Percentiles rank a stretch among this genome's conserved stretches.
These are phyloP conservation scores for Liolophura sinensis DNA, from an alignment of 1,140 invertebrate species.

Conservation along the genomic window DNA sequence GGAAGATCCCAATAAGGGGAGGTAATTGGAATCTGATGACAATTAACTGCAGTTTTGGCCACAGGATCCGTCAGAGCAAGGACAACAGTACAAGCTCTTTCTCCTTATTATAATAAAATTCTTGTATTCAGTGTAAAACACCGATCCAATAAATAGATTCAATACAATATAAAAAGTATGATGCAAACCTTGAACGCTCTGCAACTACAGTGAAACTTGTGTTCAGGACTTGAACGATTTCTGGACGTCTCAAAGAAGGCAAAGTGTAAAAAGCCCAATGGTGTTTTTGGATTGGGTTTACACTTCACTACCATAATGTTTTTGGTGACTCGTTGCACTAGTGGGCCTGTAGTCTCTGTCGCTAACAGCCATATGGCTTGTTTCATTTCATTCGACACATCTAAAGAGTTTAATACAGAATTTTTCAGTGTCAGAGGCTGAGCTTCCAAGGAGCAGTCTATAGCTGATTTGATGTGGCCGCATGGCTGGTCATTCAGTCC, in stretches of 20 bases:
- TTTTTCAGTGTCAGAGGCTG: slow-evolving; percentile 69
- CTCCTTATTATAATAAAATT: too few species aligned
- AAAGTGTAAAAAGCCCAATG: slow-evolving; percentile 77
- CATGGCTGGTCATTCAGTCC: slow-evolving; percentile 58
- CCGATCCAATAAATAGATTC: too few species aligned
- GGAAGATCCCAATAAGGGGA: too few species aligned
- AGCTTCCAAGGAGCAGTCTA: slow-evolving; percentile 69
- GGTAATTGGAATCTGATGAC: too few species aligned
- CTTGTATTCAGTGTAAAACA: too few species aligned
- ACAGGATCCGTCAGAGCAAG: too few species aligned
- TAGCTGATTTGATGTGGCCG: slow-evolving; percentile 72
- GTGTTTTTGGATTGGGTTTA: slow-evolving; percentile 70
- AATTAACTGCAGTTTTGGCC: too few species aligned
- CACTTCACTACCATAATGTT: slow-evolving; percentile 79
- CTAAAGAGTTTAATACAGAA: slow-evolving; percentile 68
- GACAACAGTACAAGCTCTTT: too few species aligned
- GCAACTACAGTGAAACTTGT: slow-evolving; percentile 71
- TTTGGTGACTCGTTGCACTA: slow-evolving; percentile 78
- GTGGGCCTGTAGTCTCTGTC: slow-evolving; percentile 68
- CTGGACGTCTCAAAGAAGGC: slow-evolving; percentile 65
- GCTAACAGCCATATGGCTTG: slow-evolving; percentile 70
- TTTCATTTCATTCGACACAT: slow-evolving; percentile 68
- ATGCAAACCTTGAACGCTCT: slow-evolving; percentile 66
- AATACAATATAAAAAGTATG: too few species aligned
- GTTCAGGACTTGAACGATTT: slow-evolving; percentile 62